A percentile compares a stretch with the other conserved stretches of the same genome.
phyloP scores from a whole-genome alignment of 2,113 vertebrate genomes.

The Trogon melanurus region DNA sequence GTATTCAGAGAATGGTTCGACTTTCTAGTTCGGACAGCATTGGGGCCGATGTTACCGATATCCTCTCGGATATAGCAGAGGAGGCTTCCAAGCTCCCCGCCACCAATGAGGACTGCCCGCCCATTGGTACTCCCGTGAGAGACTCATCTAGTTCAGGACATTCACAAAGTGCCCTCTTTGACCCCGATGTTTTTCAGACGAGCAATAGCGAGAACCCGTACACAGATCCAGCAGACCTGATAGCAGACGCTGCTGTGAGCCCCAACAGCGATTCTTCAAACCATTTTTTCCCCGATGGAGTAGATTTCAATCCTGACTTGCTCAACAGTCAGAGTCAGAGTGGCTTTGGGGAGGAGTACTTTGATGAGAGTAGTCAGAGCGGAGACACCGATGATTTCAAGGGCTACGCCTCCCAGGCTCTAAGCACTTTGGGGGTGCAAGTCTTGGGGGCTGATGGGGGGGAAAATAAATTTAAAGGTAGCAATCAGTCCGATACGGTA shows the following conservation, averaged over 20 bases:
- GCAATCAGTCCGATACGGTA: slow-evolving; percentile 75
- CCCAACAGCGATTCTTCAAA: slow-evolving; percentile 93
- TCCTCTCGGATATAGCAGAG: slow-evolving; percentile 95
- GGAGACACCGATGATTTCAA: slow-evolving; percentile 93
- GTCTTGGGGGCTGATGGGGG: slow-evolving; percentile 76
- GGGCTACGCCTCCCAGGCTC: slow-evolving; percentile 85
- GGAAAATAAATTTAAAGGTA: slow-evolving; percentile 80
- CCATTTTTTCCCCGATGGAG: slow-evolving; percentile 91
- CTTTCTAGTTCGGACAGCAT: slow-evolving; percentile 97
- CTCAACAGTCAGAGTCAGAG: slow-evolving; percentile 87
- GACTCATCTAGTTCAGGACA: slow-evolving; percentile 97
- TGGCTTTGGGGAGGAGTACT: slow-evolving; percentile 89
- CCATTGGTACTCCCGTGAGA: slow-evolving; percentile 91
- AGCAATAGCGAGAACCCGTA: slow-evolving; percentile 94
- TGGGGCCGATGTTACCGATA: slow-evolving; percentile 94
- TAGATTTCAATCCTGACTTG: slow-evolving; percentile 95
- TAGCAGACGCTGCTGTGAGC: slow-evolving; percentile 91
- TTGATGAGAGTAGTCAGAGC: slow-evolving; percentile 95
- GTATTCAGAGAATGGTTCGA: slow-evolving; percentile 88
- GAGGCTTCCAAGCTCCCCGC: slow-evolving; percentile 88
- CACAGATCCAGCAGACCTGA: slow-evolving; percentile 92
- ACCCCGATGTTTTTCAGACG: slow-evolving; percentile 93
- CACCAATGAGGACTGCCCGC: slow-evolving; percentile 87
- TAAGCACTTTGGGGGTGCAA: slow-evolving; percentile 78
- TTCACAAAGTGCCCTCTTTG: slow-evolving; percentile 93